Conservation (phyloP, 2,797 vertebrate species). For the Argya squamiceps region DNA sequence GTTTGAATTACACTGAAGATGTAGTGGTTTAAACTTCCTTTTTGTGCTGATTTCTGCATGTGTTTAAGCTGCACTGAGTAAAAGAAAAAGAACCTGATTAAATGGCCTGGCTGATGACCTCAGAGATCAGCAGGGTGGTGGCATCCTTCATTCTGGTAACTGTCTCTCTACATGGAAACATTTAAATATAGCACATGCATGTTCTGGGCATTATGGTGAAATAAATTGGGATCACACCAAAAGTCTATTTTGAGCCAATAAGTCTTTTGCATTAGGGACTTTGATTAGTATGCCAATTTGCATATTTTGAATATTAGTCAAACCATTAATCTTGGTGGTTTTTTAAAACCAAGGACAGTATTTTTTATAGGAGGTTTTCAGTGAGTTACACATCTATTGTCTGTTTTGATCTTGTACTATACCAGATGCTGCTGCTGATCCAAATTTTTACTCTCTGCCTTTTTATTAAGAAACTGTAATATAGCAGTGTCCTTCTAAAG, state of each 20-base stretch:
- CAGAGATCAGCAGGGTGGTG: not conserved
- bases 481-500: not conserved
- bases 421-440: constrained; percentile 18
- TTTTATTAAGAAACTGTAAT: constrained; percentile 49
- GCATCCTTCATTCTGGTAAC: not conserved
- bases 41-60: not conserved
- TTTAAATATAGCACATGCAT: not conserved
- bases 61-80: not conserved
- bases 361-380: constrained; percentile 57
- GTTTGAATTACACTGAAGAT: not conserved
- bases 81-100: not conserved
- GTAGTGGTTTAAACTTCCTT: not conserved
- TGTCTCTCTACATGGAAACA: not conserved
- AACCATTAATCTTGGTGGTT: not conserved
- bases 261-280: not conserved
- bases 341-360: constrained; percentile 40
- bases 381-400: not conserved
- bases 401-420: constrained; percentile 30
- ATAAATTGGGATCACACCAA: not conserved
- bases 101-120: not conserved
- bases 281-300: not conserved
- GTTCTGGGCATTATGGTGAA: not conserved
- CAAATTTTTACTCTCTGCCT: constrained; percentile 40
- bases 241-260: not conserved
- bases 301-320: not conserved